Evolutionary conservation across 2,888 invertebrate species (phyloP).

Genomic region (Tetropium fuscum): DNA sequence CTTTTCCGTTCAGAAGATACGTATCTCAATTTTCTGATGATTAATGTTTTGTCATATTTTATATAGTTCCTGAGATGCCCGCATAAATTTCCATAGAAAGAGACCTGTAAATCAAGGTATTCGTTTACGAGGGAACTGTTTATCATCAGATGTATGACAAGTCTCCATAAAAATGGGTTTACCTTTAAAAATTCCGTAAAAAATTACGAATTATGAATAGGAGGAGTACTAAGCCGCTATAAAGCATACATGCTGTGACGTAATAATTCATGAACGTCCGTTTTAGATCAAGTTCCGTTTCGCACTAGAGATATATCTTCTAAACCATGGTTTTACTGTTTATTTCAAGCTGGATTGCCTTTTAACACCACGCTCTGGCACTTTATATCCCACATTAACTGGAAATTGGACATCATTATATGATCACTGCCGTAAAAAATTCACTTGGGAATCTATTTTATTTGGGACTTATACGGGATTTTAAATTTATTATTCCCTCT

Average conservation of each 20-base stretch:
- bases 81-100: conserved; percentile 16
- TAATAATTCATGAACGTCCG: conserved; percentile 29
- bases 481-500: conserved; percentile 12
- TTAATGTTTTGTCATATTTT: conserved; percentile 3
- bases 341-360: conserved; percentile 20
- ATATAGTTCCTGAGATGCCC: not conserved
- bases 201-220: conserved; percentile 35
- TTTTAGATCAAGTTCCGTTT: conserved; percentile 26
- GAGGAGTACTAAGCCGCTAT: conserved; percentile 17
- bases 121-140: conserved; percentile 19
- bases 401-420: conserved; percentile 23
- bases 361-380: conserved; percentile 15
- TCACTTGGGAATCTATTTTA: conserved; percentile 18
- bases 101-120: conserved; percentile 13
- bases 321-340: conserved; percentile 24
- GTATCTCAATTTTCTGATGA: not conserved
- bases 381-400: conserved; percentile 23
- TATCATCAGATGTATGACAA: conserved; percentile 18
- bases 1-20: not conserved
- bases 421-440: conserved; percentile 11
- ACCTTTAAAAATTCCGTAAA: conserved; percentile 37
- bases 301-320: conserved; percentile 19
- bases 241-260: conserved; percentile 16
- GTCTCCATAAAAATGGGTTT: conserved; percentile 16
- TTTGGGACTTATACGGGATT: conserved; percentile 2